Evolutionary conservation across 2,888 invertebrate genomes (phyloP), one percentile per base, ranked within the genome.

Genomic region (Apamea sordens): DNA sequence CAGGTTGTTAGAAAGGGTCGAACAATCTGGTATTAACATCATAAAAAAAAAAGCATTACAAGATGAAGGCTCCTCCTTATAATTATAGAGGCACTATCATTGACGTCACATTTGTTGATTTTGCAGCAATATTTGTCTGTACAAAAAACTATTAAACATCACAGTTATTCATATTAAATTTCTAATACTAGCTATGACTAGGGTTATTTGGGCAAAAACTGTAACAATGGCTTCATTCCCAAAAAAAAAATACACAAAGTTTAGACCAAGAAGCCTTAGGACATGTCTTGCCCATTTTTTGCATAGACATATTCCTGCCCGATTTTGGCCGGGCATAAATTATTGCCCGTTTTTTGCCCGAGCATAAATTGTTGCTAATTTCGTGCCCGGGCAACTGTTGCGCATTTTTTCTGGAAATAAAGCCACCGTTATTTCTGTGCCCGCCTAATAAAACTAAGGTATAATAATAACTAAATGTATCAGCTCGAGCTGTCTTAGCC

Each of bases 161-260:
- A 79, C 72, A 86, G 82, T 85, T 80, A 84, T 87, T 44, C 64
- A 84, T 28, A 73, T 70, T 85, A 63, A n/a, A 84, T 76, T 81
- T 78, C 73, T 71, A 80, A 70, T 84, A 85, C 79, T 90, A 84
- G 63, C 83, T 91, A 91, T 79, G 88, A 89, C 87, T 90, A 90
- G 87, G 61, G 75, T 63, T 75, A 75, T 76, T 84, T 78, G 70
- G 68, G 67, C 73, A 65, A 56, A n/a, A 70, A 73, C 44, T 11
- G 53, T 53, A 73, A n/a, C 68, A 41, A 73, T 36, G 59, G 65
- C 28, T 73, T 68, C 36, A 41, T 47, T 50, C 63, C 11, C 7
- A 32, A 74, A 50, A 67, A 36, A 47, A 47, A 47, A 47, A 47
- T 13, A 15, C 13, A 21, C 5, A 21, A 28, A 0, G 15, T 8